Evolutionary conservation across 1,140 invertebrate genomes (phyloP).

Genomic region (Rhopalosiphum padi): DNA sequence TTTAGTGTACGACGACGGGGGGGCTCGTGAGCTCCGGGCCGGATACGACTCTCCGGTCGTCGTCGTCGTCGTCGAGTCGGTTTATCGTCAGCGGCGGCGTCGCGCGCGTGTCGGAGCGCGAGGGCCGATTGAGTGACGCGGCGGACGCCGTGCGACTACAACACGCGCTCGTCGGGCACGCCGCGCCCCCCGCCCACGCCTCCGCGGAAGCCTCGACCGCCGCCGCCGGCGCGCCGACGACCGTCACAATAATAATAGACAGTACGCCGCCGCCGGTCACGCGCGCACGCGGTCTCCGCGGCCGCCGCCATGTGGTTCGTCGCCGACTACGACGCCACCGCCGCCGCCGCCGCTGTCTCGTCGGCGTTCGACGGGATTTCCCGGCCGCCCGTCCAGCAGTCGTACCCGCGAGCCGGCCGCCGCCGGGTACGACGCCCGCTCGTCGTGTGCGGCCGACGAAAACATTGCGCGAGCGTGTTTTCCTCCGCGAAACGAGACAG

Average conservation of each 20-base stretch:
- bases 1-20: too few species aligned
- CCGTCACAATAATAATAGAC: slow-evolving; percentile 11
- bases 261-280: slow-evolving; percentile 13
- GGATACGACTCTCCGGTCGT: neutral
- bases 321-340: too few species aligned
- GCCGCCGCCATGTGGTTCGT: neutral
- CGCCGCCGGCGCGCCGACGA: neutral
- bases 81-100: neutral
- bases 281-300: neutral
- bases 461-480: too few species aligned
- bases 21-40: too few species aligned
- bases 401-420: too few species aligned
- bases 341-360: neutral
- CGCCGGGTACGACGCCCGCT: neutral
- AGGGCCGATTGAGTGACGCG: slow-evolving; percentile 20
- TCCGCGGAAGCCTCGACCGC: neutral
- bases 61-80: neutral
- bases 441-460: neutral
- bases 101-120: slow-evolving; percentile 10
- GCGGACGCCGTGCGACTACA: slow-evolving; percentile 38
- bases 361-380: neutral
- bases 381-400: neutral
- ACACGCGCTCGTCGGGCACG: slow-evolving; percentile 38
- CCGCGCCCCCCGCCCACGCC: slow-evolving; percentile 40
- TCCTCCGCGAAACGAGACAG: neutral